phyloP scores from a whole-genome alignment of 2,888 invertebrate genomes.

The Pemphredon lugubris region DNA sequence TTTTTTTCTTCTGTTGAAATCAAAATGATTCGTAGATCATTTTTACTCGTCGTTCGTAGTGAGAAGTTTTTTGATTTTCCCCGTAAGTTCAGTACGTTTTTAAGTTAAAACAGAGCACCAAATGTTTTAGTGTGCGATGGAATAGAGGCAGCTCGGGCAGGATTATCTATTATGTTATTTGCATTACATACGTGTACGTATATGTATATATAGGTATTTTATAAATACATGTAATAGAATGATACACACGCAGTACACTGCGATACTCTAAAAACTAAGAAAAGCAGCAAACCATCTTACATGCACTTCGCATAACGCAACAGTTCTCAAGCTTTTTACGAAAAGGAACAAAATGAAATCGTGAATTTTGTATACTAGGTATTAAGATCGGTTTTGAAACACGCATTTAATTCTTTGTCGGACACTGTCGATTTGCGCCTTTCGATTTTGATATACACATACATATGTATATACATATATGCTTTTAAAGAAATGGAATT shows the following conservation, averaged over 20 bases:
- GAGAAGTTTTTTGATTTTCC: slow-evolving; percentile 40
- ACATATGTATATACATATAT: no score
- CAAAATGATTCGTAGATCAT: slow-evolving; percentile 28
- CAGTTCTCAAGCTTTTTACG: slow-evolving; percentile 52
- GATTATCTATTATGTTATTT: slow-evolving; percentile 77
- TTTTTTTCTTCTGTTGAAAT: slow-evolving; percentile 15
- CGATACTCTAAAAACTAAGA: slow-evolving; percentile 31
- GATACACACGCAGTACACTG: slow-evolving; percentile 53
- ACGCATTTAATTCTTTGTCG: slow-evolving; percentile 46
- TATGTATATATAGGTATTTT: slow-evolving; percentile 74
- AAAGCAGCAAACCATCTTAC: slow-evolving; percentile 22
- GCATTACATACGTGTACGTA: slow-evolving; percentile 76
- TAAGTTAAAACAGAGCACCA: slow-evolving; percentile 58
- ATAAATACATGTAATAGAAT: slow-evolving; percentile 65
- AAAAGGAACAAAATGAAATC: slow-evolving; percentile 8
- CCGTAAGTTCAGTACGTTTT: slow-evolving; percentile 39
- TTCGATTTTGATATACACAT: slow-evolving; percentile 58
- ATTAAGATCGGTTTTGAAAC: slow-evolving; percentile 21
- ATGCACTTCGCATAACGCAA: slow-evolving; percentile 40
- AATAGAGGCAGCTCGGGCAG: slow-evolving; percentile 81
- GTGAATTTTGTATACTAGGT: slow-evolving; percentile 46
- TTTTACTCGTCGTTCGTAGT: slow-evolving; percentile 39
- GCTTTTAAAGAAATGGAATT: slow-evolving; percentile 47
- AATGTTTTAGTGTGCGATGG: slow-evolving; percentile 67
- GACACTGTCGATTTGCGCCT: slow-evolving; percentile 55